phyloP scores from a whole-genome alignment of 2,888 invertebrate genomes.

The Drosophila longiperda region DNA sequence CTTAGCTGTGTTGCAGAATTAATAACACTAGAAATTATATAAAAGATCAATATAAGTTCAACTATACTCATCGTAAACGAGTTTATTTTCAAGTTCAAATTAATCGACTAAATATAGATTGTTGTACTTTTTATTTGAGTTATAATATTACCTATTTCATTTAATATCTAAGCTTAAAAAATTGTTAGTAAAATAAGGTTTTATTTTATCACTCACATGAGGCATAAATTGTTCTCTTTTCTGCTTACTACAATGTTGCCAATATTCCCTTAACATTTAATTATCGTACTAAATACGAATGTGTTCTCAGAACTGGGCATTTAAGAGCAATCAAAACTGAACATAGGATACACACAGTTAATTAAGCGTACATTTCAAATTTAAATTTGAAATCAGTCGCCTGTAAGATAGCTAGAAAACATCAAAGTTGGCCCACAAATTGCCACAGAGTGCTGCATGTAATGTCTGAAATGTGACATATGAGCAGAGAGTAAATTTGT shows the following conservation, averaged over 20 bases:
- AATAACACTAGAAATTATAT: not conserved
- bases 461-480: slow-evolving; percentile 60
- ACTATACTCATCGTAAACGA: not conserved
- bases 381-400: slow-evolving; percentile 71
- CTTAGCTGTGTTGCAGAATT: not conserved
- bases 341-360: slow-evolving; percentile 25
- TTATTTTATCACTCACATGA: not conserved
- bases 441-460: slow-evolving; percentile 37
- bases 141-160: not conserved
- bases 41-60: not conserved
- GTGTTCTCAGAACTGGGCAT: slow-evolving; percentile 7
- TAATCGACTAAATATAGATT: too few relatives aligned
- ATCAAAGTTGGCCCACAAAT: slow-evolving; percentile 58
- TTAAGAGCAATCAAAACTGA: slow-evolving; percentile 30
- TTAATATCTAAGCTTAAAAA: not conserved
- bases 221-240: too few relatives aligned
- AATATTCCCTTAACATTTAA: not conserved
- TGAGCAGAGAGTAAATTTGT: slow-evolving; percentile 43
- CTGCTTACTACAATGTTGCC: slow-evolving; percentile 5
- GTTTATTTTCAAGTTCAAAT: not conserved
- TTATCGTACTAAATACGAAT: not conserved
- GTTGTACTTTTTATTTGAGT: not conserved
- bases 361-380: slow-evolving; percentile 62
- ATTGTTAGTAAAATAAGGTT: not conserved
- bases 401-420: slow-evolving; percentile 37